Percentiles rank a stretch among this genome's conserved stretches.
These are phyloP conservation scores for Allophyes oxyacanthae DNA, from an alignment of 2,888 invertebrate genomes.

Conservation along the genomic window DNA sequence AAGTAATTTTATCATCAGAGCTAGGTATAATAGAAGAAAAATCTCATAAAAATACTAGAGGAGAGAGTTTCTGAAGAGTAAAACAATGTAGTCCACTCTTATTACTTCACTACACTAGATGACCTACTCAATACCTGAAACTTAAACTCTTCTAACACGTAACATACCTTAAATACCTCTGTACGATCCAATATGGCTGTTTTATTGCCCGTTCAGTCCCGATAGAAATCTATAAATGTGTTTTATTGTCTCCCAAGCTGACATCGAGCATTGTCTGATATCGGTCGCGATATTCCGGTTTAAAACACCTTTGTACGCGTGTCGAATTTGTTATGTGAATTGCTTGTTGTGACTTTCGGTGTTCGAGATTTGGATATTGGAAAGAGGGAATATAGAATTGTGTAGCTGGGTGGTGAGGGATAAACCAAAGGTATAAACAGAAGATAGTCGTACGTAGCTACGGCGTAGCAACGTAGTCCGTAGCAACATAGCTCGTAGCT, in stretches of 20 bases:
- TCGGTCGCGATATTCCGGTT: slow-evolving; percentile 33
- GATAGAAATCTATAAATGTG: slow-evolving; percentile 59
- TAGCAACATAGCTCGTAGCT: too few species aligned
- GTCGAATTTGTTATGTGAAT: background rate
- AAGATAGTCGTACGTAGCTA: too few species aligned
- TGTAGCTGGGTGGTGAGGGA: too few species aligned
- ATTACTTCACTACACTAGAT: too few species aligned
- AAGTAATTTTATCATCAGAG: too few species aligned
- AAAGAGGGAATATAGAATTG: too few species aligned
- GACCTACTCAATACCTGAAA: slow-evolving; percentile 35
- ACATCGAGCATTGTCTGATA: slow-evolving; percentile 43
- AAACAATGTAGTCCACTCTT: too few species aligned
- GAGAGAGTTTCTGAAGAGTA: too few species aligned
- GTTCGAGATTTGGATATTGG: background rate
- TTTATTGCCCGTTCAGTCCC: slow-evolving; percentile 54
- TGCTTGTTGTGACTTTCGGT: slow-evolving; percentile 1
- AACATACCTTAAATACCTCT: slow-evolving; percentile 51
- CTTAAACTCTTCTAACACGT: slow-evolving; percentile 27
- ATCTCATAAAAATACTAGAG: too few species aligned
- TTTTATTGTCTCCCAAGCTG: slow-evolving; percentile 56
- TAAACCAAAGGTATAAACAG: too few species aligned
- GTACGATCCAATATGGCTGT: slow-evolving; percentile 39
- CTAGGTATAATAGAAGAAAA: too few species aligned
- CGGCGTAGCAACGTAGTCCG: too few species aligned
- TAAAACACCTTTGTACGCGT: slow-evolving; percentile 28